phyloP scores from a whole-genome alignment of 2,113 vertebrate species.

The Dromas ardeola region DNA sequence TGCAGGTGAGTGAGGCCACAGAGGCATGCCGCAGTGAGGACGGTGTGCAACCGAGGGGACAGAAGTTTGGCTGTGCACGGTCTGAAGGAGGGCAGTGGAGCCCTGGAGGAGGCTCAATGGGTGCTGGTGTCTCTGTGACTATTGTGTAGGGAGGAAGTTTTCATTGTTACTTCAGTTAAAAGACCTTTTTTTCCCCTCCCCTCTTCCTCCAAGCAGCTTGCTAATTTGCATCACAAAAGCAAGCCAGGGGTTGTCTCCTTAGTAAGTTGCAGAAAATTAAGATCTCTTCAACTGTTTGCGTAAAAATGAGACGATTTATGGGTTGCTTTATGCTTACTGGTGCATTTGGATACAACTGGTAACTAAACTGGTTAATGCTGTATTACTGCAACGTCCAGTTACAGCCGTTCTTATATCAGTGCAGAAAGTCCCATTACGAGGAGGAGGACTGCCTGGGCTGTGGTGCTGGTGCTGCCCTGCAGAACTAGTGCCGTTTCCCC shows the following conservation, averaged over 20 bases:
- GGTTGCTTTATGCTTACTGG: not conserved
- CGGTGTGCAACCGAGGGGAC: too few species aligned
- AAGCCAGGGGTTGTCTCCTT: not conserved
- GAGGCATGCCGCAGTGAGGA: not conserved
- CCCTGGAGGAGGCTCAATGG: not conserved
- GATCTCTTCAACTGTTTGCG: not conserved
- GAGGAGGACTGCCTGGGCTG: not conserved
- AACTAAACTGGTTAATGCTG: not conserved
- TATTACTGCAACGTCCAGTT: not conserved
- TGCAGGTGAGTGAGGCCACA: not conserved
- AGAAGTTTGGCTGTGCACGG: rapidly evolving
- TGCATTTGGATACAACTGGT: not conserved
- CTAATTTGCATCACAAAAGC: slow-evolving; percentile 25
- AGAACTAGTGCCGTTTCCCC: not conserved
- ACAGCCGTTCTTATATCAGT: not conserved
- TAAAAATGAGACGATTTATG: not conserved
- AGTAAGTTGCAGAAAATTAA: not conserved
- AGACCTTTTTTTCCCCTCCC: not conserved
- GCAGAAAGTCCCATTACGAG: not conserved
- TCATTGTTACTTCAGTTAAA: not conserved
- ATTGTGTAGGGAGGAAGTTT: not conserved
- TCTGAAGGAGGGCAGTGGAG: not conserved
- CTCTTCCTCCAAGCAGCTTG: not conserved
- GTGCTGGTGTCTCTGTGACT: not conserved
- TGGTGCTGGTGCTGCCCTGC: not conserved